Evolutionary conservation across 2,888 invertebrate genomes (phyloP), one percentile per base, ranked within the genome.

Genomic region (Halictus ligatus): DNA sequence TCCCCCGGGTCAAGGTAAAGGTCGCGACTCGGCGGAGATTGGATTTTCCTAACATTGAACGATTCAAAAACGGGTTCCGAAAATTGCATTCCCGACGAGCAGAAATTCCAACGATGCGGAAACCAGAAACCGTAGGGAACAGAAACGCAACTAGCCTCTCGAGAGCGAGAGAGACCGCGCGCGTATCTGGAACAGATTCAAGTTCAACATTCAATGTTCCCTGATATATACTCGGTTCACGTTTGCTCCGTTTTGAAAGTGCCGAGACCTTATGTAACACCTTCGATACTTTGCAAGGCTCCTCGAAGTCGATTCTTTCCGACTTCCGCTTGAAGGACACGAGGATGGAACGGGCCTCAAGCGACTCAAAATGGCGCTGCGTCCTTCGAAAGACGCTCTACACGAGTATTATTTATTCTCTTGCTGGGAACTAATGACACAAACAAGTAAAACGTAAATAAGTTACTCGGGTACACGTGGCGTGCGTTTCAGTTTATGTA

Each of bases 201-300:
- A 67, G 67, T 67, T 67, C 67, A 67, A 67, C 67, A 67, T 67
- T 29, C 67, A 67, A 67, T 67, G 67, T 67, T 67, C 29, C 35
- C 18, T 67, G 67, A 67, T 67, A 13, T 67, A 67, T 67, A 67
- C 67, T 15, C 67, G 29, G 67, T 67, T 35, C 67, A 67, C 67
- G 67, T 35, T 67, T 21, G 29, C 18, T 67, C 35, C 67, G 35
- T 67, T 67, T 67, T 35, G 67, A 67, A 67, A 67, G 67, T 67
- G 35, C 35, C 67, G 25, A 18, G 60, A 13, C 7, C 18, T 67
- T 67, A 67, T 18, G 67, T 67, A 67, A 67, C 67, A 18, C 29
- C 35, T 29, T 67, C 29, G 29, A 35, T 35, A 67, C 8, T 29
- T 35, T 8, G 15, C 67, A 35, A 67, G 67, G 35, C 29, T 35